Percentiles rank a stretch among this genome's conserved stretches.
These are phyloP conservation scores for Streblospio benedicti DNA, from an alignment of 1,140 invertebrate species.

Conservation along the genomic window DNA sequence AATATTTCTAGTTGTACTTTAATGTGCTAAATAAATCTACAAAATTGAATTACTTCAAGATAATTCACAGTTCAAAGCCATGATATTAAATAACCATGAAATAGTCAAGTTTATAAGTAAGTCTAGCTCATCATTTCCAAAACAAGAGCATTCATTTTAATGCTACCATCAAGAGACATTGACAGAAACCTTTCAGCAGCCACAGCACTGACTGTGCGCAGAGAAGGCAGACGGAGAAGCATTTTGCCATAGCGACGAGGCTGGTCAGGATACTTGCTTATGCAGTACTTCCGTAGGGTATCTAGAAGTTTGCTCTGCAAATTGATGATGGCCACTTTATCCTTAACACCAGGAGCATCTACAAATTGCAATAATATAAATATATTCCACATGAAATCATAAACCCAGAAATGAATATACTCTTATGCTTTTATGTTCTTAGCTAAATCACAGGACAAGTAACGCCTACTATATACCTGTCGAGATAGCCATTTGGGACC, in stretches of 20 bases:
- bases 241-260: constrained; percentile 38
- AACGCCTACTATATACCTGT: no score
- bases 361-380: constrained; percentile 6
- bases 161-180: constrained; percentile 37
- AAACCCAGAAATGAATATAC: no score
- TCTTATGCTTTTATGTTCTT: no score
- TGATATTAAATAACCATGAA: no score
- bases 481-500: no score
- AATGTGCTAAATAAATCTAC: no score
- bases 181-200: constrained; percentile 45
- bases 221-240: constrained; percentile 39
- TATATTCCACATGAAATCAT: not conserved
- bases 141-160: constrained; percentile 43
- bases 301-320: constrained; percentile 40
- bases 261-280: constrained; percentile 28
- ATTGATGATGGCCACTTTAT: constrained; percentile 30
- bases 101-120: no score
- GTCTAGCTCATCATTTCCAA: constrained; percentile 37
- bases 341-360: constrained; percentile 40
- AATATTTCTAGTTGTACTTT: no score
- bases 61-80: no score
- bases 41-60: no score
- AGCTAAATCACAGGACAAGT: no score
- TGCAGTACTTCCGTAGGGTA: constrained; percentile 33
- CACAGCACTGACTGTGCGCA: constrained; percentile 42